Percentiles rank a stretch among this genome's conserved stretches.
These are phyloP conservation scores for Exocentrus adspersus DNA, from an alignment of 2,888 invertebrate species.

Conservation along the genomic window DNA sequence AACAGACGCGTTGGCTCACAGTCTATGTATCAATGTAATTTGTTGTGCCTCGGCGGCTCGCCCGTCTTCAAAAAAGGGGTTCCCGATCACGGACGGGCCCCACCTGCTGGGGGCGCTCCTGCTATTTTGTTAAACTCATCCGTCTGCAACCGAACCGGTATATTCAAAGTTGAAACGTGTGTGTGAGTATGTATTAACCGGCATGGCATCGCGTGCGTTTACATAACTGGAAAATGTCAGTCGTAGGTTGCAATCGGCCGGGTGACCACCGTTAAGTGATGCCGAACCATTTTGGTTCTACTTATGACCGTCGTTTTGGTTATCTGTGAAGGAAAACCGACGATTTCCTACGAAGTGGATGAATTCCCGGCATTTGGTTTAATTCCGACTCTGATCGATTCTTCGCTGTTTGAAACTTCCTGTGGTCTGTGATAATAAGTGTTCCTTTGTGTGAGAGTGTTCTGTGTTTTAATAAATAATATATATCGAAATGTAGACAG, in stretches of 20 bases:
- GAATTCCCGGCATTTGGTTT: too few species aligned
- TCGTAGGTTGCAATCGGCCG: constrained; percentile 32
- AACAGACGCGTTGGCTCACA: too few species aligned
- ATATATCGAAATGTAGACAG: too few species aligned
- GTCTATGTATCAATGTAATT: too few species aligned
- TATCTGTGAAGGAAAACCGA: constrained; percentile 28
- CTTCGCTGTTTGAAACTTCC: constrained; percentile 38
- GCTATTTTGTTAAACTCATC: constrained; percentile 9
- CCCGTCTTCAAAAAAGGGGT: too few species aligned
- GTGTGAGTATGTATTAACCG: constrained; percentile 17
- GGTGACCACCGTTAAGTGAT: constrained; percentile 27
- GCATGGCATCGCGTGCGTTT: constrained; percentile 33
- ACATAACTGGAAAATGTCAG: constrained; percentile 46
- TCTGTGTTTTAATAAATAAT: constrained; percentile 4
- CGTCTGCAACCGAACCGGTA: constrained; percentile 27
- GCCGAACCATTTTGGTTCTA: not conserved
- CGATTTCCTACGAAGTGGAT: constrained; percentile 32
- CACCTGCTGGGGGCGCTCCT: not conserved
- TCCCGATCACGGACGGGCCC: not conserved
- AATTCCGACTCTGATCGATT: too few species aligned
- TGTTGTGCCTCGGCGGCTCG: too few species aligned
- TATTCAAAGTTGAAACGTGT: constrained; percentile 27
- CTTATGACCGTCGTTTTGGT: not conserved
- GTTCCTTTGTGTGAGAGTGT: not conserved
- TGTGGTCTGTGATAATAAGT: constrained; percentile 18